Base-by-base conservation (phyloP, 1,140 invertebrate genomes). In the Sarcophaga peregrina region DNA sequence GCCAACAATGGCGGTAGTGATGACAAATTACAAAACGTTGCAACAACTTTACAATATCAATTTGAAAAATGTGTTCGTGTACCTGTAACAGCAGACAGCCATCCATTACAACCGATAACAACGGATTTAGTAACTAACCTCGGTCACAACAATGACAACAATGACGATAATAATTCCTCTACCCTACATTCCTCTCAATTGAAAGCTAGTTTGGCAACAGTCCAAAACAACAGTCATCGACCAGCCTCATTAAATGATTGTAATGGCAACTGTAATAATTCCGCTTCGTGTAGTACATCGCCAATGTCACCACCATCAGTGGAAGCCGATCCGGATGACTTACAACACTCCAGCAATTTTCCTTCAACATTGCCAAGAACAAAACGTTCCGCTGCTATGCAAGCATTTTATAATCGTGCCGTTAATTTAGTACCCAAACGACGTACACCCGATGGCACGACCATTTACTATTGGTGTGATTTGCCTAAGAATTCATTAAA, bases 391-490 rank as follows among this genome's bases (percentile, higher is more conserved):
- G 82, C 81, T 15, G 82, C 85, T 17, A 86, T 89, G 46, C 87
- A 90, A 82, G 85, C 85, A 3, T 87, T 88, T 73, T 86, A 86
- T 76, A 87, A 86, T 81, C 86, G 87, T 73, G 87, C 89, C 58
- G 52, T 90, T 48, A 90, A 92, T 25, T 87, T 93, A 85, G 94
- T 95, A 68, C 95, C 95, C n/a, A 94, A 94, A 86, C 92, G 94
- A 54, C 93, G 94, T 85, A 95, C 95, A 54, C 94, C 95, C 46
- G 95, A 96, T 91, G 95, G 95, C 85, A 96, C 95, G 46, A 93
- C 94, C 85, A 94, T 96, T 90, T 95, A 95, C 92, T 96, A 96
- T 91, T 96, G 95, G 95, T 96, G 95, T 91, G 95, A 96, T 91
- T 86, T 94, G 86, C 92, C 93, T 83, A 92, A 92, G 84, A 91